phyloP scores from a whole-genome alignment of 2,888 invertebrate species.

The Macroteleia sp. region DNA sequence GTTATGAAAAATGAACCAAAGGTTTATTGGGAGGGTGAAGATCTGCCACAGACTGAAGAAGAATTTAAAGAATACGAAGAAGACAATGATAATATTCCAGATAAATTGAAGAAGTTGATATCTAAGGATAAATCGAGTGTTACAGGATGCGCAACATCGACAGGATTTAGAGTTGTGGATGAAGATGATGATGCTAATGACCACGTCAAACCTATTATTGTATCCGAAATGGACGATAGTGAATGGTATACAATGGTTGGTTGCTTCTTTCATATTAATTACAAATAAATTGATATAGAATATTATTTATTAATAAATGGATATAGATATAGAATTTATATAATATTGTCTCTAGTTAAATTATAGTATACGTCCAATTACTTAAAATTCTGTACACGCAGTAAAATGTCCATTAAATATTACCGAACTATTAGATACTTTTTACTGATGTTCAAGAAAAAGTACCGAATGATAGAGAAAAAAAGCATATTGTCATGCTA shows the following conservation, averaged over 20 bases:
- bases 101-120: slow-evolving; percentile 69
- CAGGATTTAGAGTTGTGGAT: slow-evolving; percentile 69
- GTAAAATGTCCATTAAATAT: no score
- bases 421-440: no score
- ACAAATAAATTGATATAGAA: no score
- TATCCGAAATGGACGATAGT: slow-evolving; percentile 76
- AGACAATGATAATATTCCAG: slow-evolving; percentile 64
- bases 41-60: slow-evolving; percentile 50
- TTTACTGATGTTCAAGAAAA: no score
- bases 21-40: slow-evolving; percentile 70
- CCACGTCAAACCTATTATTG: slow-evolving; percentile 69
- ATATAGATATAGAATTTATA: no score
- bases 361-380: no score
- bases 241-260: slow-evolving; percentile 82
- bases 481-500: no score
- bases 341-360: no score
- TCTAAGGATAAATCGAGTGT: slow-evolving; percentile 68
- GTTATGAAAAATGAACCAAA: slow-evolving; percentile 70
- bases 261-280: no score
- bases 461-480: no score
- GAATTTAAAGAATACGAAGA: slow-evolving; percentile 62
- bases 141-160: slow-evolving; percentile 72
- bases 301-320: no score
- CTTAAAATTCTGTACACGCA: no score
- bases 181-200: slow-evolving; percentile 71